These are phyloP conservation scores for Propsilocerus akamusi DNA, from an alignment of 1,140 invertebrate species.

Conservation along the genomic window DNA sequence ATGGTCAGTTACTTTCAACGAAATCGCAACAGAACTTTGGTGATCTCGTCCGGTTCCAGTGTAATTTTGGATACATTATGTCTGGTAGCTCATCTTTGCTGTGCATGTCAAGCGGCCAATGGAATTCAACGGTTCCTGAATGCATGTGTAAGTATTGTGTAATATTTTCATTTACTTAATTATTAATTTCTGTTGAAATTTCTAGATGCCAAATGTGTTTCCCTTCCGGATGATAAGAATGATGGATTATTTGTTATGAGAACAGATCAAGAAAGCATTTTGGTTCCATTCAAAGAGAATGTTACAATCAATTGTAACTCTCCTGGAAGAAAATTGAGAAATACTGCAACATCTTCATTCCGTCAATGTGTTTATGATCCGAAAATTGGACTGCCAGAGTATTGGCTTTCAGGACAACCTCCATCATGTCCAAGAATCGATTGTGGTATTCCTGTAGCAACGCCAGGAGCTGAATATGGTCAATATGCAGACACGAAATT, in stretches of 20 bases:
- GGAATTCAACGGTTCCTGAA: conserved; percentile 85
- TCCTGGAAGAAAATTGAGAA: conserved; percentile 54
- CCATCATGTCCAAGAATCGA: conserved; percentile 75
- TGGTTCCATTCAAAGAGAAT: conserved; percentile 78
- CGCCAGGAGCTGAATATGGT: conserved; percentile 83
- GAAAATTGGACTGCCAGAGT: conserved; percentile 69
- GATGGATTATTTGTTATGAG: conserved; percentile 63
- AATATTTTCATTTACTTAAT: conserved; percentile 3
- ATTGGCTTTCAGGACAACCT: conserved; percentile 74
- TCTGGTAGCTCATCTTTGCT: conserved; percentile 62
- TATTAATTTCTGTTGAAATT: conserved; percentile 8
- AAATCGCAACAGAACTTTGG: conserved; percentile 72
- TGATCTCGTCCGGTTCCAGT: conserved; percentile 80
- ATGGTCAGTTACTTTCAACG: conserved; percentile 73
- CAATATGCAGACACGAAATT: conserved; percentile 72
- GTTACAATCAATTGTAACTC: conserved; percentile 67
- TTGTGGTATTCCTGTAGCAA: conserved; percentile 70
- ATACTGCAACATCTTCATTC: conserved; percentile 63
- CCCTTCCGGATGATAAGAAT: conserved; percentile 69
- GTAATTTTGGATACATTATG: conserved; percentile 88
- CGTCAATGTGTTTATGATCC: conserved; percentile 93
- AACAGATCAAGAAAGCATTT: conserved; percentile 54
- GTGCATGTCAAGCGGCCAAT: conserved; percentile 76
- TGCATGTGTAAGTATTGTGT: conserved; percentile 58
- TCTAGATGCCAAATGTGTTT: conserved; percentile 74